Base-by-base conservation (phyloP, 2,888 invertebrate species). In the Brachynemurus nebulosus region DNA sequence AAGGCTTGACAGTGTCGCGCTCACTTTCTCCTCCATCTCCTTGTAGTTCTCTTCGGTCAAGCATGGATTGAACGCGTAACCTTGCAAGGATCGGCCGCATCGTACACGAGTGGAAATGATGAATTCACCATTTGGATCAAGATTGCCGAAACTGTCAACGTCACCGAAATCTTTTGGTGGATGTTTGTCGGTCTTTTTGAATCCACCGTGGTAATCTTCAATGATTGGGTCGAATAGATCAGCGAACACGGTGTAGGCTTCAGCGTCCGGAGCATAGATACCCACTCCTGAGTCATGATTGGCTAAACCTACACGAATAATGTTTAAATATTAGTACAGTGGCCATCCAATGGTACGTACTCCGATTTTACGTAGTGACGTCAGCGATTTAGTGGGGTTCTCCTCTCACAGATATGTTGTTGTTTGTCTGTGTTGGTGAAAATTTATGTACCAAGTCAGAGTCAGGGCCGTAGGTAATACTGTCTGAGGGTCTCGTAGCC, bases 41-140 rank as follows among this genome's bases (percentile, higher is more conserved):
- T 89, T 88, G 80, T 95, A 95, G 71, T 95, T 92, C 59, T 83
- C 86, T 72, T 95, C 93, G 48, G 89, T 91, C 52, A 96, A 69
- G 73, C 93, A 93, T 54, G 95, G 95, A 75, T 95, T 96, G 84
- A 96, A 95, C 55, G 93, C 92, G 67, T 92, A 95, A 48, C 95
- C 95, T 60, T 86, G 81, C 76, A 89, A 65, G 60, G 90, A 91
- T 63, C 96, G 90, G 50, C 95, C 95, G 68, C 95, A 93, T 60
- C 95, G 84, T 48, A 96, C 91, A 61, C 96, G 86, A 60, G 95
- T 96, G 44, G 93, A 92, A 54, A 95, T 88, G 53, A 97, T 84
- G 70, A 73, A 92, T 66, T 93, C 86, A 56, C 82, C 78, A 59
- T 80, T 76, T 49, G 95, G 90, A 74, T 96, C 95, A 58, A 96